phyloP scores from a whole-genome alignment of 1,140 invertebrate species.

The Trachymyrmex cornetzi region DNA sequence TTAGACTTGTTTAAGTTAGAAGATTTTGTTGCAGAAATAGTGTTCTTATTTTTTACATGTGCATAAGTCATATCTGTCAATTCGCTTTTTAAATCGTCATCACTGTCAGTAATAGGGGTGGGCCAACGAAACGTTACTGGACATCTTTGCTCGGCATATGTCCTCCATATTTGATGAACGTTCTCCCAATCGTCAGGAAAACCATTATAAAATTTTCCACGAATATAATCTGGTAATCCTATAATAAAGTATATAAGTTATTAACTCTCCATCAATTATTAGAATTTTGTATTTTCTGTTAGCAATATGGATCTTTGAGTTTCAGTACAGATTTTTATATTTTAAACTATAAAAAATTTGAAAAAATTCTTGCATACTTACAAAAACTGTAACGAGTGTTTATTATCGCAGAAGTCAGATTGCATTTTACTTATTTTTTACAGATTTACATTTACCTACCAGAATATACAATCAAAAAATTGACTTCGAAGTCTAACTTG shows the following conservation, averaged over 20 bases:
- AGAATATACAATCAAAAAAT: too few species aligned
- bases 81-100: slow-evolving; percentile 82
- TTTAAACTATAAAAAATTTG: too few species aligned
- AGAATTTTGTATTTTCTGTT: too few species aligned
- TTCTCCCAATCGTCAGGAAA: slow-evolving; percentile 85
- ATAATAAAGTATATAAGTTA: not conserved
- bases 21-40: not conserved
- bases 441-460: too few species aligned
- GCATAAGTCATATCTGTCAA: slow-evolving; percentile 74
- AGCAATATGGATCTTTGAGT: too few species aligned
- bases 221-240: slow-evolving; percentile 83
- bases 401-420: too few species aligned
- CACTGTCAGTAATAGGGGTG: slow-evolving; percentile 80
- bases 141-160: slow-evolving; percentile 72
- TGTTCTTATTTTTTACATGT: not conserved
- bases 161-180: slow-evolving; percentile 80
- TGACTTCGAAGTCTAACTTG: too few species aligned
- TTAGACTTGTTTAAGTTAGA: not conserved
- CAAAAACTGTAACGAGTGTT: too few species aligned
- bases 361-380: too few species aligned
- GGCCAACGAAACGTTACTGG: slow-evolving; percentile 81
- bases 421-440: too few species aligned
- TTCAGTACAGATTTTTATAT: too few species aligned
- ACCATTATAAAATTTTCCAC: slow-evolving; percentile 82
- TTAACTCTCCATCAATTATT: too few species aligned